Percentiles rank a stretch among this genome's conserved stretches.
These are phyloP conservation scores for Myrmecobius fasciatus DNA, from an alignment of 2,113 vertebrate species.

Conservation along the genomic window DNA sequence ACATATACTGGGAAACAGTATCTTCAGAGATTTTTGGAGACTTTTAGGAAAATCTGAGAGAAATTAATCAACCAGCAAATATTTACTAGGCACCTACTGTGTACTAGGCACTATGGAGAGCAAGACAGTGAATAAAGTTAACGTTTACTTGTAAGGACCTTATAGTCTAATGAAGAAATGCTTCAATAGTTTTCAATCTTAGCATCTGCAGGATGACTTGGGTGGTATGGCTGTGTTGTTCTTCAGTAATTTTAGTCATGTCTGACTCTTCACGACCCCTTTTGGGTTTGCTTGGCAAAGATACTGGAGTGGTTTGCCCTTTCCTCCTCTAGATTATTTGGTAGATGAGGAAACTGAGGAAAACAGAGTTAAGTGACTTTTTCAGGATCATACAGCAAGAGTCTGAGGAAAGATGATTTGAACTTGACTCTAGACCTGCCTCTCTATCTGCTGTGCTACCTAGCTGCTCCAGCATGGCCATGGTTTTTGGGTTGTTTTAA, in stretches of 20 bases:
- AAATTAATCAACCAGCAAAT: neutral
- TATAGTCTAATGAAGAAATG: constrained; percentile 1
- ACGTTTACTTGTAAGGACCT: neutral
- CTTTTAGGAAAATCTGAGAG: neutral
- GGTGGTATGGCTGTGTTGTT: neutral
- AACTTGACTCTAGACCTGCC: neutral
- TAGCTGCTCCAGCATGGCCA: neutral
- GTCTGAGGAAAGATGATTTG: neutral
- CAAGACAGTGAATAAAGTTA: neutral
- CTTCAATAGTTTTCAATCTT: neutral
- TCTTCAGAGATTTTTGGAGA: neutral
- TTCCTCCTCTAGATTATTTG: neutral
- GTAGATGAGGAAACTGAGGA: neutral
- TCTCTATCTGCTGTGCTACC: too few relatives aligned
- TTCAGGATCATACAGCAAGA: neutral
- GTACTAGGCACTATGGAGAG: neutral
- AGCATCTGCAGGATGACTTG: neutral
- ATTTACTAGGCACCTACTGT: neutral
- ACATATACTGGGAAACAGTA: constrained; percentile 12
- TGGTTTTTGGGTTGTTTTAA: neutral
- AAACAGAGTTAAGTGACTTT: neutral
- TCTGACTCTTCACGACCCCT: neutral
- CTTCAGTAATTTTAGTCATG: neutral
- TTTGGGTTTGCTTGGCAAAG: neutral
- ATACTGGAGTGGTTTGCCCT: neutral